Conservation (phyloP, 2,797 vertebrate genomes). For the Sebastes matsubarae region DNA sequence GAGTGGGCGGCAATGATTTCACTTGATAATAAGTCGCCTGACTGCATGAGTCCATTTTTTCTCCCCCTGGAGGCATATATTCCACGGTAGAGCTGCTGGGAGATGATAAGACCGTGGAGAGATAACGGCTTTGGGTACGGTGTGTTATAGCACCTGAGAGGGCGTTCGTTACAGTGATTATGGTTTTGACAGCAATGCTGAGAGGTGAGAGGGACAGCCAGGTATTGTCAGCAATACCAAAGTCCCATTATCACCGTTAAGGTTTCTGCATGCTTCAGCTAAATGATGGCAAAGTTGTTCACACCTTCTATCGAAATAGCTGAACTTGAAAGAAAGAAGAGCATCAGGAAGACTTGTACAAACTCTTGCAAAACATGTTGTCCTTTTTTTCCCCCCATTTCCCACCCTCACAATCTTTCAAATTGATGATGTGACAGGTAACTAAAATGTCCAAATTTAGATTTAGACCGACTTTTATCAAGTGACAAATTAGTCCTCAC, state of each 20-base stretch:
- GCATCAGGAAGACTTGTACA: background rate
- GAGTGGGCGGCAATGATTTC: slow-evolving; percentile 50
- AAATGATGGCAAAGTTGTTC: background rate
- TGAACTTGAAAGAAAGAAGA: background rate
- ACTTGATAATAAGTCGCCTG: slow-evolving; percentile 56
- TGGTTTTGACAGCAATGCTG: slow-evolving; percentile 48
- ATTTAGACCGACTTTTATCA: background rate
- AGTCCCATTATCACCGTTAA: slow-evolving; percentile 19
- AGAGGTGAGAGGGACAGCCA: slow-evolving; percentile 32
- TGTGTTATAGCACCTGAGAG: slow-evolving; percentile 43
- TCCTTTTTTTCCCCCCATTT: background rate
- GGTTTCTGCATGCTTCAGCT: slow-evolving; percentile 16
- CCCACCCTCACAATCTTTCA: background rate
- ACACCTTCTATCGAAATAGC: background rate
- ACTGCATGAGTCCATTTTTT: slow-evolving; percentile 41
- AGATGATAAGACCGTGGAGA: slow-evolving; percentile 44
- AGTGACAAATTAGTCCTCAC: background rate
- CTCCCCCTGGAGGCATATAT: slow-evolving; percentile 30
- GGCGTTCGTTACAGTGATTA: slow-evolving; percentile 43
- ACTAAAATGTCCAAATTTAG: background rate
- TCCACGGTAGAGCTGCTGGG: slow-evolving; percentile 54
- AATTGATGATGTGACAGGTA: background rate
- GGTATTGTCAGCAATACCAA: slow-evolving; percentile 24
- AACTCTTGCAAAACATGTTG: background rate
- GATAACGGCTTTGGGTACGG: slow-evolving; percentile 39